Conservation (phyloP, 1,140 invertebrate species). For the Apis mellifera region Amel_HAv3.1 CM009942.2:7513501-7514000, state of each 20-base stretch:
- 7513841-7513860: too few species aligned
- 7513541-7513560: background rate
- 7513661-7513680: constrained; percentile 12
- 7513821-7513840: too few species aligned
- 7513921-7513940: too few species aligned
- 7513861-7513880: too few species aligned
- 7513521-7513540: background rate
- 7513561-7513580: constrained; percentile 2
- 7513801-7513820: too few species aligned
- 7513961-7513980: too few species aligned
- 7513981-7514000: too few species aligned
- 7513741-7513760: background rate
- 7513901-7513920: too few species aligned
- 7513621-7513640: background rate
- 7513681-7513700: background rate
- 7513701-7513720: too few species aligned
- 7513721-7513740: background rate
- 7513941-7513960: too few species aligned
- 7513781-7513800: too few species aligned
- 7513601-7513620: background rate
- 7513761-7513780: background rate
- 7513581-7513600: constrained; percentile 9
- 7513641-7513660: background rate
- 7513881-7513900: too few species aligned
- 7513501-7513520: constrained; percentile 12